phyloP scores from a whole-genome alignment of 2,113 vertebrate species.

The Poeciliopsis turrubarensis region DNA sequence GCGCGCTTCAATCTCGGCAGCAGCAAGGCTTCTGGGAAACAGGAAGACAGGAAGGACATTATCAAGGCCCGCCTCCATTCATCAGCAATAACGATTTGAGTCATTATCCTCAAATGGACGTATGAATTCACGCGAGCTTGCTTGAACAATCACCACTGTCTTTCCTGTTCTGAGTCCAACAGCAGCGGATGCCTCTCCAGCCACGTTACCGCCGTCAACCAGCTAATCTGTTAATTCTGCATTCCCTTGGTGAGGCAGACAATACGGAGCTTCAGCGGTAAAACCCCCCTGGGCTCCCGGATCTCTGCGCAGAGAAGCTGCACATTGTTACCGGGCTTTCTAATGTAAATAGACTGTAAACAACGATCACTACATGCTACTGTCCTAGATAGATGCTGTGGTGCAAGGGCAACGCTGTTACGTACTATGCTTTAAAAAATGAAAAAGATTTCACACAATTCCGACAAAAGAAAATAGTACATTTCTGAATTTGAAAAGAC shows the following conservation, averaged over 20 bases:
- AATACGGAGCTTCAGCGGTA: slow-evolving; percentile 55
- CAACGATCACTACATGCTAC: slow-evolving; percentile 61
- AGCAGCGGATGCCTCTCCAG: slow-evolving; percentile 48
- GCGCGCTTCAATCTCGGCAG: neutral
- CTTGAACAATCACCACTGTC: slow-evolving; percentile 61
- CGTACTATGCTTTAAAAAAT: no score
- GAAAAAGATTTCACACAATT: no score
- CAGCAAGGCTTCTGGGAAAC: neutral
- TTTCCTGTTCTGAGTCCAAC: slow-evolving; percentile 59
- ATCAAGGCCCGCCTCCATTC: slow-evolving; percentile 40
- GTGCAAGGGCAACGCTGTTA: slow-evolving; percentile 36
- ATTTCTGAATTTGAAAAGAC: no score
- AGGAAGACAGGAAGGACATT: slow-evolving; percentile 17
- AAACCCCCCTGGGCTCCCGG: slow-evolving; percentile 39
- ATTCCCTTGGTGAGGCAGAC: slow-evolving; percentile 63
- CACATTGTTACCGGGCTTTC: slow-evolving; percentile 64
- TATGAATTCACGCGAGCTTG: slow-evolving; percentile 42
- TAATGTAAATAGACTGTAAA: slow-evolving; percentile 70
- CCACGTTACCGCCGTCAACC: slow-evolving; percentile 8
- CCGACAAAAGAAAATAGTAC: no score
- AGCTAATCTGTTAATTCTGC: slow-evolving; percentile 74
- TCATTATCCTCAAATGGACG: slow-evolving; percentile 64
- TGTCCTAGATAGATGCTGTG: slow-evolving; percentile 63
- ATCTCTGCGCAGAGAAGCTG: slow-evolving; percentile 48
- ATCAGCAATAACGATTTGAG: slow-evolving; percentile 36